Evolutionary conservation across 1,140 invertebrate species (phyloP), one percentile per base, ranked within the genome.

Genomic region (Polypedilum pembai): DNA sequence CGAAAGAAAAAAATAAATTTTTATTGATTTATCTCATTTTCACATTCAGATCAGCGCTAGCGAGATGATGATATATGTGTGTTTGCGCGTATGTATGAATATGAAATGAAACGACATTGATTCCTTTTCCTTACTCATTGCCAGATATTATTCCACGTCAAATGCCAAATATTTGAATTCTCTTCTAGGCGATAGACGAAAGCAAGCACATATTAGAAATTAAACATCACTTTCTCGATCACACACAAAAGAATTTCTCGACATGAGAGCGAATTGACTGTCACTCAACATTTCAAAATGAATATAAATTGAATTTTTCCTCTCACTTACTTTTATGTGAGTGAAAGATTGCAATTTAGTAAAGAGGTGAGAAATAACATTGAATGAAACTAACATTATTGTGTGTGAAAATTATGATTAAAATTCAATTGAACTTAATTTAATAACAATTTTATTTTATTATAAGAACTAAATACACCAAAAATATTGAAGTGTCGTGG

Each of bases 1-100:
- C 10, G 12, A 12, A 56, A 15, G 15, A 56, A 56, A 12, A 15
- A 56, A n/a, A 56, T n/a, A 56, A n/a, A 56, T 56, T 56, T 4
- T 56, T 56, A 56, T 56, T 56, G 45, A 56, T 56, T 56, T 56
- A 56, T 56, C 45, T 56, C 45, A 56, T 56, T 56, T 56, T 56
- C 45, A 56, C n/a, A 12, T n/a, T 4, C 45, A 15, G 3, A n/a
- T n/a, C 12, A 56, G 2, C 41, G 41, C 45, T 56, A 56, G 45
- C n/a, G 5, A n/a, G 45, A 56, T n/a, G 45, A 4, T 56, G 4
- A 56, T n/a, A 56, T 56, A 56, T 56, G 45, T 45, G 41, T 12
- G n/a, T 56, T n/a, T n/a, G 12, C 12, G 10, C 12, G 45, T n/a
- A n/a, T n/a, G 45, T n/a, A 56, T n/a, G 45, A 56, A 56, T n/a